Conservation (phyloP, 2,888 invertebrate species). For the Drosophila greeni region DNA sequence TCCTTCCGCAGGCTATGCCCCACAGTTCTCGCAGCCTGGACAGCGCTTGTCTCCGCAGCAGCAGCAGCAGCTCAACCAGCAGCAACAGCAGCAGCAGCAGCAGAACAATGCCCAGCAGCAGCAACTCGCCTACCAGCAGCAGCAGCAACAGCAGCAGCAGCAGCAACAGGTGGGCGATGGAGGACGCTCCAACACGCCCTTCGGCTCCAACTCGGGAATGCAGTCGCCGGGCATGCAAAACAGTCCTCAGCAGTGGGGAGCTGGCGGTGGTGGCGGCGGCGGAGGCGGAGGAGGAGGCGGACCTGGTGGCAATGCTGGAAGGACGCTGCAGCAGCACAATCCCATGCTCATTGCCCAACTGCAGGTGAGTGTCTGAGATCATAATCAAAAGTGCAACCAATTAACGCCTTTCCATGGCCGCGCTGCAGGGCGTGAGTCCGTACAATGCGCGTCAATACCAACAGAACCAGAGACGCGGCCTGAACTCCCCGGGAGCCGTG, state of each 20-base stretch:
- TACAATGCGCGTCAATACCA: slow-evolving; percentile 77
- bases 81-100: slow-evolving; percentile 55
- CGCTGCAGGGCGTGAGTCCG: slow-evolving; percentile 73
- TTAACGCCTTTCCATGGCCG: slow-evolving; percentile 44
- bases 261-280: slow-evolving; percentile 36
- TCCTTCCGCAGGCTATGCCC: slow-evolving; percentile 67
- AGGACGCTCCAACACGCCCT: slow-evolving; percentile 60
- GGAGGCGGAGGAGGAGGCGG: slow-evolving; percentile 33
- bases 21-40: slow-evolving; percentile 76
- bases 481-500: slow-evolving; percentile 77
- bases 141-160: slow-evolving; percentile 65
- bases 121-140: slow-evolving; percentile 53
- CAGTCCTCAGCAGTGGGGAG: slow-evolving; percentile 68
- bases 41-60: slow-evolving; percentile 78
- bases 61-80: slow-evolving; percentile 71
- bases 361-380: slow-evolving; percentile 81
- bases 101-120: slow-evolving; percentile 59
- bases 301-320: slow-evolving; percentile 60
- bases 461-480: slow-evolving; percentile 75
- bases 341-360: slow-evolving; percentile 93
- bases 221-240: slow-evolving; percentile 77
- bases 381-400: not conserved
- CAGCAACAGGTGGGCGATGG: slow-evolving; percentile 59
- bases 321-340: slow-evolving; percentile 88
- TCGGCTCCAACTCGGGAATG: slow-evolving; percentile 69